Evolutionary conservation across 2,797 vertebrate species (phyloP), one percentile per base, ranked within the genome.

Genomic region (Euthynnus affinis): DNA sequence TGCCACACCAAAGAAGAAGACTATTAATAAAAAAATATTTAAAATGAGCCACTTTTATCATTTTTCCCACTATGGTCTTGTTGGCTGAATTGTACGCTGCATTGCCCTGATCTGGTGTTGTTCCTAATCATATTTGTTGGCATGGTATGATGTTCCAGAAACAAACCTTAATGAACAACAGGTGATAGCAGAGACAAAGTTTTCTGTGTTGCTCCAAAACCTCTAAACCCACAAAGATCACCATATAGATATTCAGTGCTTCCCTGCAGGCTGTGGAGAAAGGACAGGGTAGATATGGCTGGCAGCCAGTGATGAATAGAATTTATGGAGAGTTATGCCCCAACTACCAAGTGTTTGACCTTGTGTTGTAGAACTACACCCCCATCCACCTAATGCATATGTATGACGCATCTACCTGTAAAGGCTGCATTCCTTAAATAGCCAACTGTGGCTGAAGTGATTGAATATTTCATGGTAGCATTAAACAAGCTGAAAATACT

Each of bases 161-260:
- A 86, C 40, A 48, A 77, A 74, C 80, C 53, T 76, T 83, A 88
- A 90, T 87, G 85, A 91, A 88, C 79, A 89, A 77, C 74, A 83
- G 69, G 72, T 27, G 76, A 90, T 70, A 81, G 71, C 60, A 52
- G 75, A 86, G 74, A 86, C 71, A 88, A 82, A 78, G 75, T 87
- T 88, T 81, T 85, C 76, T 64, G 55, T 37, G 56, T 20, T 25
- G 66, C 72, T 78, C 68, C 37, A 49, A 68, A 90, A 56, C 49
- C 59, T 78, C 55, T 42, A 6, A n/a, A 55, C 55, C 66, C 20
- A 59, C 71, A 58, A 51, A 86, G 84, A 91, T 87, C 65, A 13
- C 22, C 52, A 25, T 59, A 68, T 46, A 85, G 80, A 89, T 90
- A 85, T 74, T 40, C 20, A 48, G 52, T 44, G 64, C 73, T 72